phyloP scores from a whole-genome alignment of 1,140 invertebrate species.

The Delia radicum region DNA sequence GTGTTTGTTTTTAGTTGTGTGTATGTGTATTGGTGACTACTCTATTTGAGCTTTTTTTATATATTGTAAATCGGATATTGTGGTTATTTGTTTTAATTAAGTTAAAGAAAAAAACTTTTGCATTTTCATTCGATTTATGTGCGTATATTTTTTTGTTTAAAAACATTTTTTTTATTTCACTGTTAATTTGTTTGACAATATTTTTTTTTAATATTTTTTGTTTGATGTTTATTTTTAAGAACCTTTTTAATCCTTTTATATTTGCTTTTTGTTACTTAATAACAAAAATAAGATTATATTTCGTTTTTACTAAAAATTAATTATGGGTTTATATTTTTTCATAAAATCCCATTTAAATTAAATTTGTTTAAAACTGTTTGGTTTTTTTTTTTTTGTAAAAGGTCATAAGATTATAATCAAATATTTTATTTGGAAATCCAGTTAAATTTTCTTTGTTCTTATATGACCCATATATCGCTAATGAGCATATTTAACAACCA shows the following conservation, averaged over 20 bases:
- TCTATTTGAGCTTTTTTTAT: not conserved
- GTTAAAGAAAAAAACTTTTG: constrained; percentile 2
- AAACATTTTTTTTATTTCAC: constrained; percentile 8
- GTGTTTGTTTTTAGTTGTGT: not conserved
- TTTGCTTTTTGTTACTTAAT: too few species aligned
- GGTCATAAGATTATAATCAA: not conserved
- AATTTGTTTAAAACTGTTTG: too few species aligned
- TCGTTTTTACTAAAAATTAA: not conserved
- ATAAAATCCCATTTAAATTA: too few species aligned
- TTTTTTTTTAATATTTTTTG: not conserved
- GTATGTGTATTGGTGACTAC: too few species aligned
- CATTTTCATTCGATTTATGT: constrained; percentile 4
- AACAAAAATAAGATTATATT: not conserved
- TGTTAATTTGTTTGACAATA: constrained; percentile 6
- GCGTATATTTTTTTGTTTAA: not conserved
- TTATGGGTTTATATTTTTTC: not conserved
- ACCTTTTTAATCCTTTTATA: not conserved
- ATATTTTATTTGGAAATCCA: not conserved
- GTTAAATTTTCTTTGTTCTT: not conserved
- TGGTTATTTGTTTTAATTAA: constrained; percentile 16
- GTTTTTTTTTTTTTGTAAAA: too few species aligned
- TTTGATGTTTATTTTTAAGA: not conserved
- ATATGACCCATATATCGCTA: not conserved
- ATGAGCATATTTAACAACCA: not conserved
- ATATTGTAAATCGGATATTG: constrained; percentile 15